Evolutionary conservation across 2,888 invertebrate genomes (phyloP).

Genomic region (Linyphia triangularis): DNA sequence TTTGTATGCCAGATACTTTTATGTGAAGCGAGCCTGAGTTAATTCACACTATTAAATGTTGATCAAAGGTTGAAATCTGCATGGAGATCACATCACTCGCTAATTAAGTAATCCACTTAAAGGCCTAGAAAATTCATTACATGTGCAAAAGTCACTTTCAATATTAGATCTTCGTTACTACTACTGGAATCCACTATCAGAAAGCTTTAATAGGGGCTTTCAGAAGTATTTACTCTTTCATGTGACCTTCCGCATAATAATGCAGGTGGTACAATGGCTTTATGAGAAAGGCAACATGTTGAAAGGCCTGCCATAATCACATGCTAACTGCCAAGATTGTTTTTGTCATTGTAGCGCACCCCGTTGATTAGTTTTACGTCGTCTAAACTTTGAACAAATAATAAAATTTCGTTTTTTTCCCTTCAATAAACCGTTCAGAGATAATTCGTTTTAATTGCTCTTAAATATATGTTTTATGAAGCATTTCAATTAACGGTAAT

Average conservation of each 20-base stretch:
- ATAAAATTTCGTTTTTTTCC: not conserved
- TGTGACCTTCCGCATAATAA: slow-evolving; percentile 37
- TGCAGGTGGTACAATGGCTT: slow-evolving; percentile 5
- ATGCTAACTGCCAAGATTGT: slow-evolving; percentile 35
- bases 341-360: not conserved
- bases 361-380: slow-evolving; percentile 17
- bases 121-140: slow-evolving; percentile 43
- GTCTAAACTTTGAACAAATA: not conserved
- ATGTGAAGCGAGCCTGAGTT: not conserved
- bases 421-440: not conserved
- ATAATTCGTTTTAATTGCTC: not conserved
- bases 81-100: slow-evolving; percentile 38
- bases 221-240: slow-evolving; percentile 25
- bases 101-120: slow-evolving; percentile 71
- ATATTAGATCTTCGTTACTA: slow-evolving; percentile 48
- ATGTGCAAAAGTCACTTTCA: slow-evolving; percentile 22
- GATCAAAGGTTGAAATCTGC: slow-evolving; percentile 65
- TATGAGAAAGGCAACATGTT: slow-evolving; percentile 19
- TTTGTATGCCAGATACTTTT: slow-evolving; percentile 52
- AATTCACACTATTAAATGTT: slow-evolving; percentile 46
- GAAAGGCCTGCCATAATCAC: slow-evolving; percentile 24
- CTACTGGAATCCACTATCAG: slow-evolving; percentile 8
- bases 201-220: slow-evolving; percentile 29
- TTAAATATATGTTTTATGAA: not conserved
- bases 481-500: not conserved